Evolutionary conservation across 2,113 vertebrate species (phyloP).

Genomic region (Formicarius rufipectus): DNA sequence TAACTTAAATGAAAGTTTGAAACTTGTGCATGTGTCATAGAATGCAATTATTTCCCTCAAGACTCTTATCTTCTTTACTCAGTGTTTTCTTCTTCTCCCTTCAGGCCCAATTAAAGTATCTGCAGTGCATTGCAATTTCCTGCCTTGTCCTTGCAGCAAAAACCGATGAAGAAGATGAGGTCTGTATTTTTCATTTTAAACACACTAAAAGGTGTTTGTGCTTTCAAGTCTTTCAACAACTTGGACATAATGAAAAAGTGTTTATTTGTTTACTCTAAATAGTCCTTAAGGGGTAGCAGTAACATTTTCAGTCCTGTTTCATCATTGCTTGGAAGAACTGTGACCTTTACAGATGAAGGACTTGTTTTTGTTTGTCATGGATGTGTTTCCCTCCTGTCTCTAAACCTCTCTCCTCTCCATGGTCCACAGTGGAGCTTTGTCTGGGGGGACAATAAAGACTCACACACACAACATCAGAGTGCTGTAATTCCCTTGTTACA

Average conservation of each 20-base stretch:
- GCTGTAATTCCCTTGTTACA: not conserved
- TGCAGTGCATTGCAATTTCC: conserved; percentile 76
- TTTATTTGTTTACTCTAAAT: not conserved
- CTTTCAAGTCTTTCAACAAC: not conserved
- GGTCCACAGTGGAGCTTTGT: fast-evolving
- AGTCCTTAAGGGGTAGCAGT: not conserved
- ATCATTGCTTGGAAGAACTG: not conserved
- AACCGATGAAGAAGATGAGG: conserved; percentile 83
- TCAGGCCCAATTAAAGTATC: conserved; percentile 80
- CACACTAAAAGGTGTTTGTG: not conserved
- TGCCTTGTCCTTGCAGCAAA: conserved; percentile 84
- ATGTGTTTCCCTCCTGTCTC: not conserved
- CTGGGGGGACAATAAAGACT: too few relatives aligned
- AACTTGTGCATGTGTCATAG: not conserved
- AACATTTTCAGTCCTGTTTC: not conserved
- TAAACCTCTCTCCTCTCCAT: not conserved
- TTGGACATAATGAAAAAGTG: not conserved
- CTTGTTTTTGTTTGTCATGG: not conserved
- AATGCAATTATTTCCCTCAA: not conserved
- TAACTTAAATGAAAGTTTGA: not conserved
- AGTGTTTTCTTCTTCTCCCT: not conserved
- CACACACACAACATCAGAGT: not conserved
- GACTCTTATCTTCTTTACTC: not conserved
- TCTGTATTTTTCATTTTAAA: conserved; percentile 19
- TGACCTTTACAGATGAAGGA: not conserved